phyloP scores from a whole-genome alignment of 2,113 vertebrate genomes.

The Microcebus tavaratra region DNA sequence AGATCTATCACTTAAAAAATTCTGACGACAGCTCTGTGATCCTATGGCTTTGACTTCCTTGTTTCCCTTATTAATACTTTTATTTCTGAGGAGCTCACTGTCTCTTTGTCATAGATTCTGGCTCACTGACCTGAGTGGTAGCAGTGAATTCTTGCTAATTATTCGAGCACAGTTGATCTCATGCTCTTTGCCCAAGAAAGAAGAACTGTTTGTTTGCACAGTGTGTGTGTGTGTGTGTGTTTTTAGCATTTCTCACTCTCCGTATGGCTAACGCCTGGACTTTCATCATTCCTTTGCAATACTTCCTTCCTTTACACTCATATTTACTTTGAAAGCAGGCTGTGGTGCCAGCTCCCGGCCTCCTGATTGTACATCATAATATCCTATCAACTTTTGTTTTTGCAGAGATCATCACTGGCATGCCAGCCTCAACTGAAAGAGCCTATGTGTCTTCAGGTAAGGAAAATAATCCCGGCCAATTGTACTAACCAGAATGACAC shows the following conservation, averaged over 20 bases:
- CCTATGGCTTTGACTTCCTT: constrained; percentile 28
- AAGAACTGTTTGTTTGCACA: neutral
- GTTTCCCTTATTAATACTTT: constrained; percentile 25
- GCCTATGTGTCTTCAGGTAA: constrained; percentile 86
- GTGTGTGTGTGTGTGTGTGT: neutral
- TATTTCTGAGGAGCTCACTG: constrained; percentile 21
- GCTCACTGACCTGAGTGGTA: neutral
- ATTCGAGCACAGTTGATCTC: neutral
- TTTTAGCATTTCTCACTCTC: neutral
- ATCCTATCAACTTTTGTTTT: constrained; percentile 84
- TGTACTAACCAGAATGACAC: constrained; percentile 59
- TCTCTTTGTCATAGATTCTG: neutral
- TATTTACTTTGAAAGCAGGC: constrained; percentile 38
- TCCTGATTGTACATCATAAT: constrained; percentile 74
- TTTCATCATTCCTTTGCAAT: constrained; percentile 7
- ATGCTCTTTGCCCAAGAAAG: constrained; percentile 26
- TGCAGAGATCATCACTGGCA: constrained; percentile 85
- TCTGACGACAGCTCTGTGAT: neutral
- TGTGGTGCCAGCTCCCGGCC: constrained; percentile 31
- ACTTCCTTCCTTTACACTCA: constrained; percentile 31
- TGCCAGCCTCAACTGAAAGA: constrained; percentile 85
- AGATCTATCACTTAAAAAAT: neutral
- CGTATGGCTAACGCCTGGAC: constrained; percentile 9
- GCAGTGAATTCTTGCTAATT: constrained; percentile 45
- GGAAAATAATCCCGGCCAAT: constrained; percentile 72